Evolutionary conservation across 2,797 vertebrate genomes (phyloP).

Genomic region (Amblyopsis hoosieri): DNA sequence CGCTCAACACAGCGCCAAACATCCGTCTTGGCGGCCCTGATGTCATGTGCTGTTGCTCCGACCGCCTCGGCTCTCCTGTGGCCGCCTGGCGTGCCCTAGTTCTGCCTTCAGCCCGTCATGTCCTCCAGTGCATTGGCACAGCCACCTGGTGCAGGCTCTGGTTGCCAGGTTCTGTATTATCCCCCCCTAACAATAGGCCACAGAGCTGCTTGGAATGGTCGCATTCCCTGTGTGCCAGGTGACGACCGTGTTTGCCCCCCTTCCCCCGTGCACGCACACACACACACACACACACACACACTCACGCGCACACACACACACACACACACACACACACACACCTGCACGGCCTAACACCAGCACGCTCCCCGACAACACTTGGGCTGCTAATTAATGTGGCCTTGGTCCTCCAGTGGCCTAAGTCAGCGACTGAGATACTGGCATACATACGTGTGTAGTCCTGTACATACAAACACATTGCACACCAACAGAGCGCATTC

Average conservation of each 20-base stretch:
- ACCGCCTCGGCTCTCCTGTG: constrained; percentile 25
- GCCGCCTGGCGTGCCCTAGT: constrained; percentile 40
- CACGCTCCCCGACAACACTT: constrained; percentile 44
- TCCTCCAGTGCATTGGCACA: constrained; percentile 59
- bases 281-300: neutral
- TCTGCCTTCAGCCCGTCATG: constrained; percentile 52
- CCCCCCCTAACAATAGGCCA: constrained; percentile 60
- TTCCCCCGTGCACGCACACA: neutral
- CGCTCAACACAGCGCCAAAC: constrained; percentile 11
- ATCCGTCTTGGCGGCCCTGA: constrained; percentile 27
- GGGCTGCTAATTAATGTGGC: constrained; percentile 70
- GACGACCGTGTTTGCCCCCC: constrained; percentile 12
- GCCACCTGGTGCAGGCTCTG: constrained; percentile 58
- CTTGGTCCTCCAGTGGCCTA: constrained; percentile 51
- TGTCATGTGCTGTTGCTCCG: constrained; percentile 34
- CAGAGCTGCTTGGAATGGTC: constrained; percentile 54
- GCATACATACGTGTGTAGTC: constrained; percentile 13
- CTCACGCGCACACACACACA: neutral
- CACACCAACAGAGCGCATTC: constrained; percentile 26
- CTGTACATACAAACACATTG: constrained; percentile 12
- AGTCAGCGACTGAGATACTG: constrained; percentile 17
- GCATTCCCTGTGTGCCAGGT: constrained; percentile 44
- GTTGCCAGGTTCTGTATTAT: constrained; percentile 66
- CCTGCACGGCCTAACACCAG: constrained; percentile 41
- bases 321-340: constrained; percentile 25